Conservation (phyloP, 1,140 invertebrate genomes). For the Trissolcus basalis region DNA sequence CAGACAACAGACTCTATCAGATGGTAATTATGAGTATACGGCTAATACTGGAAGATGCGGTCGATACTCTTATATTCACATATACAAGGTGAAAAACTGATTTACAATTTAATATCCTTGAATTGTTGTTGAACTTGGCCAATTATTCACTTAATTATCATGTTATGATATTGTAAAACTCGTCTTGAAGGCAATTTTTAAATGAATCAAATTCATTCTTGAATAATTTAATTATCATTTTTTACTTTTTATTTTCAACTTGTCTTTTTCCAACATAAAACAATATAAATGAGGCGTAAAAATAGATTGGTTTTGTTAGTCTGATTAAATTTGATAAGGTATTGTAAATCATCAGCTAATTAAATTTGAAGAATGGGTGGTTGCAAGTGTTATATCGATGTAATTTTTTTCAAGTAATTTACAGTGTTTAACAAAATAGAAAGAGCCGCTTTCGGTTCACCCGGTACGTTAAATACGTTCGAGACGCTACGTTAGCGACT, state of each 20-base stretch:
- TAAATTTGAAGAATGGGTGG: not conserved
- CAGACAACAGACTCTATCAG: constrained; percentile 76
- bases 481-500: constrained; percentile 76
- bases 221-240: too few relatives aligned
- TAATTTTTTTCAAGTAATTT: constrained; percentile 45
- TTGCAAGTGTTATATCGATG: constrained; percentile 6
- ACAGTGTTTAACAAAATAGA: constrained; percentile 50
- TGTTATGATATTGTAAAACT: too few relatives aligned
- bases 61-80: constrained; percentile 72
- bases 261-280: too few relatives aligned
- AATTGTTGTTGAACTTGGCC: not conserved
- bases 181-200: too few relatives aligned
- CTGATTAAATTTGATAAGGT: not conserved
- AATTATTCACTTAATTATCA: too few relatives aligned
- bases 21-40: constrained; percentile 76
- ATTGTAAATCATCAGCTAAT: not conserved
- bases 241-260: too few relatives aligned
- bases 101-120: constrained; percentile 16
- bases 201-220: too few relatives aligned
- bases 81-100: constrained; percentile 67
- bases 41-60: constrained; percentile 71
- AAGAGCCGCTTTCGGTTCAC: constrained; percentile 66
- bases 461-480: constrained; percentile 76
- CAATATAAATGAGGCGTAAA: too few relatives aligned
- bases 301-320: too few relatives aligned